Base-by-base conservation (phyloP, 1,140 invertebrate genomes). In the Temnothorax longispinosus region DNA sequence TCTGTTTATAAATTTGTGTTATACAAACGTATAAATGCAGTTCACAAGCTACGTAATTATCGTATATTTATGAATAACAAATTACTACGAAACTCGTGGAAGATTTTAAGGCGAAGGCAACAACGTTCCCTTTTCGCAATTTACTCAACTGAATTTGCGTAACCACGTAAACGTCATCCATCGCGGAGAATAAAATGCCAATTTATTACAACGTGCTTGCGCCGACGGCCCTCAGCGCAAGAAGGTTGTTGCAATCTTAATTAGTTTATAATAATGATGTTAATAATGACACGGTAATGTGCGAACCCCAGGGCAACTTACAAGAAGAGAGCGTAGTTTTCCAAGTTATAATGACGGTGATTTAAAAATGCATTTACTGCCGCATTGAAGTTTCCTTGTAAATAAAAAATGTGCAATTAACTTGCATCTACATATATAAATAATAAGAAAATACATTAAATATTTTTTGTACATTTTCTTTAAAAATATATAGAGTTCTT, bases 191-290 rank as follows among this genome's bases (percentile, higher is more conserved):
- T 87, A 88, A 82, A 89, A 88, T 82, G 69, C 72, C 78, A 88
- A 91, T 91, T 91, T 91, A 86, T 91, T 91, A 86, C 75, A 71
- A 64, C 74, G 58, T 74, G 71, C 75, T 65, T 56, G 60, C 27
- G 35, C 47, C 78, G 52, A 87, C 76, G 71, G 81, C 71, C 60
- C 72, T 35, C 60, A 65, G 18, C 76, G 47, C 50, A 35, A 38
- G 52, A n/a, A 74, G 18, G 64, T 82, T 44, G 64, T 80, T 56
- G 85, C 62, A 58, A 67, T 72, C 56, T 87, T 88, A 88, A 89
- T 86, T 88, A 91, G 86, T 81, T 86, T 52, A 58, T 85, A 78
- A 89, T 89, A 74, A 86, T 56, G 76, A 35, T 86, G 77, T 89
- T 88, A 91, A 88, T 89, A 90, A 89, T 88, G 65, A 80, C 69